These are phyloP conservation scores for Amia ocellicauda DNA, from an alignment of 2,113 vertebrate genomes.

Conservation along the genomic window DNA sequence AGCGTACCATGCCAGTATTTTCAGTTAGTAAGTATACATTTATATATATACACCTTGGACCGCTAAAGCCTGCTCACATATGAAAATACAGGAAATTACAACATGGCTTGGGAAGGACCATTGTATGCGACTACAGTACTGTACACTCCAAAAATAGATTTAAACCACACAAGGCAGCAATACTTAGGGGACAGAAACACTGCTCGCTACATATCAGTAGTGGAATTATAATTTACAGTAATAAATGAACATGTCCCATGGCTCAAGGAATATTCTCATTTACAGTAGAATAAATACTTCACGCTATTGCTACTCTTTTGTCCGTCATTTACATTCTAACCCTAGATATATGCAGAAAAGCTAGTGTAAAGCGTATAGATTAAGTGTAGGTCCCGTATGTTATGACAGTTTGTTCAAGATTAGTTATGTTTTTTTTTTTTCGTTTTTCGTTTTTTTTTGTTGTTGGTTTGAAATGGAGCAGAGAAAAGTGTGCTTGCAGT, in stretches of 20 bases:
- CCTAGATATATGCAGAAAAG: slow-evolving; percentile 92
- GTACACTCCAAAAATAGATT: slow-evolving; percentile 81
- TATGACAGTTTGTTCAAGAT: slow-evolving; percentile 99
- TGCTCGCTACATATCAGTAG: slow-evolving; percentile 92
- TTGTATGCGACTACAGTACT: slow-evolving; percentile 81
- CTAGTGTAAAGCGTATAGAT: slow-evolving; percentile 97
- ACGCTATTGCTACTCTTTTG: slow-evolving; percentile 96
- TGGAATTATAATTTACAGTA: slow-evolving; percentile 99
- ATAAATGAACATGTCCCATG: slow-evolving; percentile 94
- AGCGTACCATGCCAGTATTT: slow-evolving; percentile 89
- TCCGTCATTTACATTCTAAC: slow-evolving; percentile 94
- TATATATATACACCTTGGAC: slow-evolving; percentile 84
- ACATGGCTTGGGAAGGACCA: slow-evolving; percentile 81
- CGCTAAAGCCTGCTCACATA: slow-evolving; percentile 82
- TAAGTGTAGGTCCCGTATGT: slow-evolving; percentile 99
- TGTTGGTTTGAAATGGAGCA: slow-evolving; percentile 66
- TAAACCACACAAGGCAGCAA: slow-evolving; percentile 85
- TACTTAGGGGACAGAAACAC: slow-evolving; percentile 86
- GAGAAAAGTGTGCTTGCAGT: slow-evolving; percentile 60
- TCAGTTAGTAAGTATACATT: slow-evolving; percentile 82
- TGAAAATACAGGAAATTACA: slow-evolving; percentile 83
- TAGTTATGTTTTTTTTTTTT: slow-evolving; percentile 75
- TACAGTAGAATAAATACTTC: slow-evolving; percentile 99
- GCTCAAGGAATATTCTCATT: slow-evolving; percentile 96
- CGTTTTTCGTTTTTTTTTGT: slow-evolving; percentile 60